Evolutionary conservation across 2,888 invertebrate species (phyloP).

Genomic region (Alcis repandata): DNA sequence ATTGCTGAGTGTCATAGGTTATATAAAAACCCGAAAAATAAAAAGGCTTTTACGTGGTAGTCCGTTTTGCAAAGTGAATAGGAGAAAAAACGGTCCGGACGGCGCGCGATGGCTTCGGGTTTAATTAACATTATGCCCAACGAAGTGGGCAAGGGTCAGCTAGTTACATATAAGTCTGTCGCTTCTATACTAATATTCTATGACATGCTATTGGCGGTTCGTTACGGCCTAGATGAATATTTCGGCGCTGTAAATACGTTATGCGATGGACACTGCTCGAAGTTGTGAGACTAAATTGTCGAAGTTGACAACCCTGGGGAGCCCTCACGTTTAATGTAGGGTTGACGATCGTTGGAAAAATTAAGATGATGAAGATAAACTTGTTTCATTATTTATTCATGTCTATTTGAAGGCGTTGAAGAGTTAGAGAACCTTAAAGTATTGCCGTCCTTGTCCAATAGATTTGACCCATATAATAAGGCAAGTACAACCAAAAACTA

Average conservation of each 20-base stretch:
- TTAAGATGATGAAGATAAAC: conserved; percentile 28
- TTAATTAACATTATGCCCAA: too few relatives aligned
- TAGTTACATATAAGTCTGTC: too few relatives aligned
- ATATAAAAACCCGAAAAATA: too few relatives aligned
- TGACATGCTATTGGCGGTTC: conserved; percentile 73
- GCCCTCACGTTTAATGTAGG: conserved; percentile 39
- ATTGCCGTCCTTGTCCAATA: background rate
- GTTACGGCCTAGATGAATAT: conserved; percentile 83
- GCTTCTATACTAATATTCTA: background rate
- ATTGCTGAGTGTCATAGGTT: too few relatives aligned
- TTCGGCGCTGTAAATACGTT: conserved; percentile 84
- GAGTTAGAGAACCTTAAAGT: background rate
- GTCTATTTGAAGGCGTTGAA: background rate
- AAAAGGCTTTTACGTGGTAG: too few relatives aligned
- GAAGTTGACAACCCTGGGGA: conserved; percentile 80
- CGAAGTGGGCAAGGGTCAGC: too few relatives aligned
- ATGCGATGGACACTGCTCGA: conserved; percentile 75
- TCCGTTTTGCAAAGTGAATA: too few relatives aligned
- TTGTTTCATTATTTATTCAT: background rate
- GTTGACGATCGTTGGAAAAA: conserved; percentile 35
- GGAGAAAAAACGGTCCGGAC: too few relatives aligned
- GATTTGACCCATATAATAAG: too few relatives aligned
- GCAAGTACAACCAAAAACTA: too few relatives aligned
- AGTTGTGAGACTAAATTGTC: conserved; percentile 79
- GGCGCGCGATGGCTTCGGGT: too few relatives aligned